phyloP scores from a whole-genome alignment of 2,113 vertebrate species.

The Syrmaticus mikado region DNA sequence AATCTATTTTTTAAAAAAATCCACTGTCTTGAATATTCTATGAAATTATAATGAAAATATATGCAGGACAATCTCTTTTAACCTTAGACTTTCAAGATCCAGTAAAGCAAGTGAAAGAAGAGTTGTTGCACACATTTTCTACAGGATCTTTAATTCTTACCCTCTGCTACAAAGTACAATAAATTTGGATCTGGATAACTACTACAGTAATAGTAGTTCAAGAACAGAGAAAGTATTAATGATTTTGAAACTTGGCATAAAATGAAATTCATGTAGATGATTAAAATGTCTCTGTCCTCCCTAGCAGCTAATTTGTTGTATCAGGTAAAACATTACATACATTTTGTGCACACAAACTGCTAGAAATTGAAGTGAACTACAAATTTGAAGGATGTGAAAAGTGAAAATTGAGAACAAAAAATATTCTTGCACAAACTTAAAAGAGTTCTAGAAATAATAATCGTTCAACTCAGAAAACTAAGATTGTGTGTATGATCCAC shows the following conservation, averaged over 20 bases:
- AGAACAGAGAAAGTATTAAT: background rate
- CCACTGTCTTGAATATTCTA: background rate
- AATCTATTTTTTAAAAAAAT: slow-evolving; percentile 26
- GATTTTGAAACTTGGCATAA: background rate
- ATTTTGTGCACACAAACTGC: background rate
- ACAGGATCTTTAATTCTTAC: background rate
- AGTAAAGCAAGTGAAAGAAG: background rate
- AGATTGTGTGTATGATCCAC: background rate
- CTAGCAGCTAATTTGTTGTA: background rate
- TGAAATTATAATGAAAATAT: background rate
- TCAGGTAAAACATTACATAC: background rate
- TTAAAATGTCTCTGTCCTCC: background rate
- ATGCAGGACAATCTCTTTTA: background rate
- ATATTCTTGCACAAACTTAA: background rate
- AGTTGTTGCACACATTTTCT: background rate
- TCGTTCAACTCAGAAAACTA: background rate
- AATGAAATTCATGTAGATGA: background rate
- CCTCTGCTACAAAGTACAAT: background rate
- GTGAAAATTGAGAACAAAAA: background rate
- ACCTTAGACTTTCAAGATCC: background rate
- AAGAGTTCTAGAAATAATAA: background rate
- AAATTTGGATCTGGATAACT: background rate
- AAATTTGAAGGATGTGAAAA: background rate
- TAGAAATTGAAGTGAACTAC: background rate
- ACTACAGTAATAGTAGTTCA: background rate